Evolutionary conservation across 2,888 invertebrate genomes (phyloP).

Genomic region (Leptinotarsa juncta): DNA sequence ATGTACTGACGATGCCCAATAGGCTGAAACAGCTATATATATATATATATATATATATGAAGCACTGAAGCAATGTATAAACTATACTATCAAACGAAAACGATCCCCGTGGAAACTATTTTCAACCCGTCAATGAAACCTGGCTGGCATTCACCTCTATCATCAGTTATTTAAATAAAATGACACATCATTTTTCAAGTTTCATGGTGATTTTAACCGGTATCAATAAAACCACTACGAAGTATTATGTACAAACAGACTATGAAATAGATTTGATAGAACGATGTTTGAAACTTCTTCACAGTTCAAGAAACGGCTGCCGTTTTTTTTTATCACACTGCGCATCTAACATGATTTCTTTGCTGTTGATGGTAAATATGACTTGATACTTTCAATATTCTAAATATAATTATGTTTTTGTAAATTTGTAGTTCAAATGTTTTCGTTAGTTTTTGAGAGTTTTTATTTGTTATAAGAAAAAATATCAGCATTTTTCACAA

Average conservation of each 20-base stretch:
- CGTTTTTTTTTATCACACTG: not conserved
- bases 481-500: too few species aligned
- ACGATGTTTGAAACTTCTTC: slow-evolving; percentile 26
- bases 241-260: slow-evolving; percentile 43
- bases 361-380: too few species aligned
- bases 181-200: slow-evolving; percentile 53
- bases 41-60: too few species aligned
- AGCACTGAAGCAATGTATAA: too few species aligned
- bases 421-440: too few species aligned
- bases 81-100: not conserved
- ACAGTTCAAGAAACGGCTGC: not conserved
- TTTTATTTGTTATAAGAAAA: too few species aligned
- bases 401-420: too few species aligned
- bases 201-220: slow-evolving; percentile 45
- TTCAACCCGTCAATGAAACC: slow-evolving; percentile 23
- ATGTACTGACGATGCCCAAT: too few species aligned
- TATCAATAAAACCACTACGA: slow-evolving; percentile 46
- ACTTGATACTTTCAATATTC: too few species aligned
- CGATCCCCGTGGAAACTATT: not conserved
- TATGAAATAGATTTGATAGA: slow-evolving; percentile 47
- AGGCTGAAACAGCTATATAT: too few species aligned
- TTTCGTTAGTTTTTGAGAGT: too few species aligned
- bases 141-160: slow-evolving; percentile 51
- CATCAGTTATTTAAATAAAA: slow-evolving; percentile 55
- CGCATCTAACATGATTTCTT: not conserved